These are phyloP conservation scores for Barnardius zonarius DNA, from an alignment of 2,113 vertebrate genomes.

Conservation along the genomic window DNA sequence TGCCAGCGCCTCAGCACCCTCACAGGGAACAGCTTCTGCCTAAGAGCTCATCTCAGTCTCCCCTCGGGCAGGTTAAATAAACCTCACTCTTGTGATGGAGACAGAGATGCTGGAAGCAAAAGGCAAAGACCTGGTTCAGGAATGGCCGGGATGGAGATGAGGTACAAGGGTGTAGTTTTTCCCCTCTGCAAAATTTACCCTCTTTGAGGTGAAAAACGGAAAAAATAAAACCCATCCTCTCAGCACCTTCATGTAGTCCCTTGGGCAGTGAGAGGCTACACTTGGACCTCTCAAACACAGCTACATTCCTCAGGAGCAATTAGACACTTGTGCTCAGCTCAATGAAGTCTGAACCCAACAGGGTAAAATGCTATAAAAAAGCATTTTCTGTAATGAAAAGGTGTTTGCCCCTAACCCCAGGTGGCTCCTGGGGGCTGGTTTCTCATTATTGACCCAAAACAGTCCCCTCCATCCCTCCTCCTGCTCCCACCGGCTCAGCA, in stretches of 20 bases:
- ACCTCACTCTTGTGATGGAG: fast-evolving
- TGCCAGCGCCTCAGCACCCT: not conserved
- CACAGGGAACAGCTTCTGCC: not conserved
- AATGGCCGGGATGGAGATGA: not conserved
- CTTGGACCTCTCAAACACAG: fast-evolving
- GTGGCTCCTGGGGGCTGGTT: not conserved
- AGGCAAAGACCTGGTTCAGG: fast-evolving
- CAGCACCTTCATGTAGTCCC: fast-evolving
- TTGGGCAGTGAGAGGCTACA: not conserved
- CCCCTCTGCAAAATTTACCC: not conserved
- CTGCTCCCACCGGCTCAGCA: not conserved
- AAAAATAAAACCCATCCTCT: too few relatives aligned
- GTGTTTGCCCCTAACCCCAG: not conserved
- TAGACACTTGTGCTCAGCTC: too few relatives aligned
- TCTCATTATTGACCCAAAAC: not conserved
- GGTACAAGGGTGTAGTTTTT: not conserved
- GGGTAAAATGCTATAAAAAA: not conserved
- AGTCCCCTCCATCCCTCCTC: not conserved
- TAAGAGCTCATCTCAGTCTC: not conserved
- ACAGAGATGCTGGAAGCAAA: not conserved
- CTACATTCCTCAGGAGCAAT: not conserved
- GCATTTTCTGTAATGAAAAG: not conserved
- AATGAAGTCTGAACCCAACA: too few relatives aligned
- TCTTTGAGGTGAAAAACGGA: not conserved
- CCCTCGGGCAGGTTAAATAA: not conserved